Evolutionary conservation across 2,113 vertebrate species (phyloP).

Genomic region (Ammodytes dubius): DNA sequence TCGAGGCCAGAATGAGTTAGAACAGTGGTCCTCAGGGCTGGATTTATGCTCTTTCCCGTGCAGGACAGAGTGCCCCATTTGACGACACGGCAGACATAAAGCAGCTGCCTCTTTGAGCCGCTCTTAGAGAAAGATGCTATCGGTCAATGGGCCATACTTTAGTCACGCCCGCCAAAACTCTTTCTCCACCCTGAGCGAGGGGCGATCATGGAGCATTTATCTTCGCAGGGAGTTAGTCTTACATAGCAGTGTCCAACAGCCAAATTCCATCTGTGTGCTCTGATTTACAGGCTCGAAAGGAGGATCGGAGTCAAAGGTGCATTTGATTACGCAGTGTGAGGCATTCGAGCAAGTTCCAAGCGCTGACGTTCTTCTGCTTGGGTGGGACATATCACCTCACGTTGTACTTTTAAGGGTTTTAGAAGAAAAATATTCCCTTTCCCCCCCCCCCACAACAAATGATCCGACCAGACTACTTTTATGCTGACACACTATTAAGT

Average conservation of each 20-base stretch:
- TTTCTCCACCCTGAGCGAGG: conserved; percentile 57
- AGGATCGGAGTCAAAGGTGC: conserved; percentile 47
- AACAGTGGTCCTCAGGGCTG: conserved; percentile 30
- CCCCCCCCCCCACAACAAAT: background rate
- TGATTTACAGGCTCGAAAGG: conserved; percentile 55
- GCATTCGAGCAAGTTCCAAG: conserved; percentile 13
- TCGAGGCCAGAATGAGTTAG: conserved; percentile 52
- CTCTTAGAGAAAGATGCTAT: conserved; percentile 73
- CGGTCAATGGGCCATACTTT: conserved; percentile 70
- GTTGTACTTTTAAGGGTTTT: background rate
- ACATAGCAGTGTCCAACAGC: conserved; percentile 50
- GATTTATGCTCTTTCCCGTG: conserved; percentile 69
- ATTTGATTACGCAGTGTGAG: conserved; percentile 45
- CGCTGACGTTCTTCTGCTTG: conserved; percentile 2
- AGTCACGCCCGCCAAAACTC: conserved; percentile 55
- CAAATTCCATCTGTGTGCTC: conserved; percentile 53
- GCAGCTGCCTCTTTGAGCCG: conserved; percentile 70
- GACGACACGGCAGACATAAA: conserved; percentile 72
- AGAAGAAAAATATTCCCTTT: background rate
- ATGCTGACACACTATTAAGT: background rate
- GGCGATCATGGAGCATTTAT: conserved; percentile 59
- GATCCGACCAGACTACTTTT: background rate
- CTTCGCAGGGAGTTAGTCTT: conserved; percentile 64
- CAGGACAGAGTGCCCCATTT: conserved; percentile 62
- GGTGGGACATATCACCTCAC: background rate